These are phyloP conservation scores for Dasypolia templi DNA, from an alignment of 2,888 invertebrate genomes.

Conservation along the genomic window DNA sequence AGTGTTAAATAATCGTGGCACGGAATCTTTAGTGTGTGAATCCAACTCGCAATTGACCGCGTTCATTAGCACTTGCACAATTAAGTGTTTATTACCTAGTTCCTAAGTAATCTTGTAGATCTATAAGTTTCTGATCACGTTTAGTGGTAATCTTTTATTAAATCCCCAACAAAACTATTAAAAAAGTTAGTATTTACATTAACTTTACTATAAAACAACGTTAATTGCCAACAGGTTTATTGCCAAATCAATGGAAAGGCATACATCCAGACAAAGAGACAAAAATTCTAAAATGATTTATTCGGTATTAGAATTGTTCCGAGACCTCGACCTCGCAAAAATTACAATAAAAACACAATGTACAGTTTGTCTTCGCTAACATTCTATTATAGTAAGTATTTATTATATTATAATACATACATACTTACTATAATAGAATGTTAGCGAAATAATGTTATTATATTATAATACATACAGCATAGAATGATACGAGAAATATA, in stretches of 20 bases:
- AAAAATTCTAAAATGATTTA: no score
- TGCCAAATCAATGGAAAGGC: background rate
- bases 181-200: slow-evolving; percentile 5
- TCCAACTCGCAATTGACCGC: background rate
- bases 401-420: no score
- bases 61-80: slow-evolving; percentile 14
- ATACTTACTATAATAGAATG: no score
- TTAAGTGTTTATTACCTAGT: slow-evolving; percentile 35
- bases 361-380: no score
- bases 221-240: no score
- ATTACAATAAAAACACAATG: no score
- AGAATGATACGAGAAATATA: slow-evolving; percentile 12
- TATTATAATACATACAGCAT: no score
- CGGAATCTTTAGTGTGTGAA: background rate
- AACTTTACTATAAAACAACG: background rate
- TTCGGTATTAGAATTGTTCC: no score
- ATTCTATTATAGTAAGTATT: no score
- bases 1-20: background rate
- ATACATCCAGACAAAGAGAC: no score
- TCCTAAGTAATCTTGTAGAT: slow-evolving; percentile 4
- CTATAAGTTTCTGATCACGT: slow-evolving; percentile 11
- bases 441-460: no score
- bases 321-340: no score
- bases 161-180: slow-evolving; percentile 3
- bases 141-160: slow-evolving; percentile 13